Evolutionary conservation across 2,888 invertebrate species (phyloP).

Genomic region (Yponomeuta cagnagella): DNA sequence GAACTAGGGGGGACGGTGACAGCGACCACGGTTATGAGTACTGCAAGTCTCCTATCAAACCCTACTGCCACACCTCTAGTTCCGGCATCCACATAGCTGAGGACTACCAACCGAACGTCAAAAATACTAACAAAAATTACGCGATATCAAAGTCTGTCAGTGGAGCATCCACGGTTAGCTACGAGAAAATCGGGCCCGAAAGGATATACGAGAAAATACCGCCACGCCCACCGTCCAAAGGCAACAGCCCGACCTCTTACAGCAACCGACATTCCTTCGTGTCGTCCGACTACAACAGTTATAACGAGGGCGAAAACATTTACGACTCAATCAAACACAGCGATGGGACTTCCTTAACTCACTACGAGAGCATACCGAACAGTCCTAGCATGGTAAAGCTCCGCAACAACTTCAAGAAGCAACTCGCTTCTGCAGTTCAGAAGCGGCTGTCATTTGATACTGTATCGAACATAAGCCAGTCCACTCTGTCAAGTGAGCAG

Average conservation of each 20-base stretch:
- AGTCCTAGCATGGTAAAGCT: conserved; percentile 67
- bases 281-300: conserved; percentile 55
- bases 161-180: conserved; percentile 60
- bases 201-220: conserved; percentile 69
- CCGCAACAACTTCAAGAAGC: conserved; percentile 54
- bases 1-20: conserved; percentile 64
- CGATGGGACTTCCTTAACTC: conserved; percentile 66
- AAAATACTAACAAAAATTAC: conserved; percentile 51
- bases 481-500: conserved; percentile 76
- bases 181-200: conserved; percentile 68
- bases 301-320: conserved; percentile 75
- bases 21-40: conserved; percentile 72
- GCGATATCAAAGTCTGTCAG: conserved; percentile 63
- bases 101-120: conserved; percentile 55
- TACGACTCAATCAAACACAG: conserved; percentile 78
- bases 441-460: conserved; percentile 65
- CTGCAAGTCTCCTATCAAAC: conserved; percentile 64
- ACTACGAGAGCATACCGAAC: conserved; percentile 77
- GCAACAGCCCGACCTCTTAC: conserved; percentile 50
- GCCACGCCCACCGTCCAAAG: conserved; percentile 44
- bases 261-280: conserved; percentile 58
- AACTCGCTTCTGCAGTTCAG: conserved; percentile 49
- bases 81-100: conserved; percentile 72
- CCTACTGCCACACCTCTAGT: conserved; percentile 60
- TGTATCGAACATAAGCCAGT: conserved; percentile 67